Evolutionary conservation across 1,140 invertebrate species (phyloP).

Genomic region (Battus philenor): DNA sequence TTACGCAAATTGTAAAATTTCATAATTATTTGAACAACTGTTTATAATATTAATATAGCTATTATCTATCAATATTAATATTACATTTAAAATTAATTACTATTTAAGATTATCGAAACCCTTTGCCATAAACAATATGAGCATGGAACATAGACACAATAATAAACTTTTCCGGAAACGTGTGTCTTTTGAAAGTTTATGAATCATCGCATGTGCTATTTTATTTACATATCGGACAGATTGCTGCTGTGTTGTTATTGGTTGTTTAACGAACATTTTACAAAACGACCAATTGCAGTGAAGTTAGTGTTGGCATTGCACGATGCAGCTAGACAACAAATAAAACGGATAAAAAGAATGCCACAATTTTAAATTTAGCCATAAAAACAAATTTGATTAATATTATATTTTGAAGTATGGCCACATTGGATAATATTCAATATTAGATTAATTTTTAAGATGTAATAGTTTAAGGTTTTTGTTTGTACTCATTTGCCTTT

Average conservation of each 20-base stretch:
- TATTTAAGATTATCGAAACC: slow-evolving; percentile 1
- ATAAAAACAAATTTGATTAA: too few relatives aligned
- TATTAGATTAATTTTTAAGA: too few relatives aligned
- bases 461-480: too few relatives aligned
- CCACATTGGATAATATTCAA: too few relatives aligned
- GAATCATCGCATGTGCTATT: slow-evolving; percentile 59
- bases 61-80: too few relatives aligned
- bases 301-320: slow-evolving; percentile 15
- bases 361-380: slow-evolving; percentile 11
- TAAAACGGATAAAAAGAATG: slow-evolving; percentile 10
- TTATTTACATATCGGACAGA: slow-evolving; percentile 37
- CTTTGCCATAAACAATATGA: slow-evolving; percentile 28
- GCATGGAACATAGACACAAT: slow-evolving; percentile 31
- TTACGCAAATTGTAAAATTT: neutral
- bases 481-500: too few relatives aligned
- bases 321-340: neutral
- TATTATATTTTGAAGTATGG: too few relatives aligned
- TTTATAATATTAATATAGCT: too few relatives aligned
- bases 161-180: slow-evolving; percentile 64
- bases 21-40: too few relatives aligned
- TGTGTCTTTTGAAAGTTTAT: slow-evolving; percentile 69
- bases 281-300: slow-evolving; percentile 28
- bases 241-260: slow-evolving; percentile 30
- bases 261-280: slow-evolving; percentile 11
- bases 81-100: too few relatives aligned